Percentiles rank a stretch among this genome's conserved stretches.
Evolutionary conservation across 1,140 invertebrate species (phyloP).

Genomic region (Augochlora pura): DNA sequence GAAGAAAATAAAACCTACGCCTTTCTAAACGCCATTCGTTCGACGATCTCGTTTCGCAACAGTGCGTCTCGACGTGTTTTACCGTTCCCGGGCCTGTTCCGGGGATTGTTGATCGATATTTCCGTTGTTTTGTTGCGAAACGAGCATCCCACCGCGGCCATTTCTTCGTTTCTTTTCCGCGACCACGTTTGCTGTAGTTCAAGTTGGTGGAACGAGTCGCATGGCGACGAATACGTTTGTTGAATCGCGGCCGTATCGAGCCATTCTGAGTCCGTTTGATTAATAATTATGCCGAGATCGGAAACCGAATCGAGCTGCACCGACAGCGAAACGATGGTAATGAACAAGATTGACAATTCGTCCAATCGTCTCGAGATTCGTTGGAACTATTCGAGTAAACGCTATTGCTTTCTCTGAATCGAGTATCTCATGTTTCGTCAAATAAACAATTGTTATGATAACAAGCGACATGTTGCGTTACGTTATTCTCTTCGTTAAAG

Average conservation of each 20-base stretch:
- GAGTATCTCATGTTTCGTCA: too few relatives aligned
- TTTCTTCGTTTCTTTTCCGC: conserved; percentile 39
- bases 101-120: too few relatives aligned
- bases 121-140: conserved; percentile 17
- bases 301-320: background rate
- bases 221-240: conserved; percentile 33
- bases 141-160: conserved; percentile 16
- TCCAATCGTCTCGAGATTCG: background rate
- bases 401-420: background rate
- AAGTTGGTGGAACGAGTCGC: conserved; percentile 62
- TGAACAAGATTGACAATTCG: background rate
- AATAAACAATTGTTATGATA: too few relatives aligned
- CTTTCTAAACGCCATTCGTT: conserved; percentile 14
- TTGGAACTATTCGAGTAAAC: background rate
- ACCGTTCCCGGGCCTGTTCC: too few relatives aligned
- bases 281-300: background rate
- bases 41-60: conserved; percentile 17
- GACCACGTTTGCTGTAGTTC: conserved; percentile 61
- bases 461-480: too few relatives aligned
- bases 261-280: conserved; percentile 9
- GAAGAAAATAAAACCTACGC: background rate
- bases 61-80: background rate
- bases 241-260: conserved; percentile 2
- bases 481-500: too few relatives aligned
- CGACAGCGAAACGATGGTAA: background rate